These are phyloP conservation scores for Eulithis prunata DNA, from an alignment of 2,888 invertebrate species.

Conservation along the genomic window DNA sequence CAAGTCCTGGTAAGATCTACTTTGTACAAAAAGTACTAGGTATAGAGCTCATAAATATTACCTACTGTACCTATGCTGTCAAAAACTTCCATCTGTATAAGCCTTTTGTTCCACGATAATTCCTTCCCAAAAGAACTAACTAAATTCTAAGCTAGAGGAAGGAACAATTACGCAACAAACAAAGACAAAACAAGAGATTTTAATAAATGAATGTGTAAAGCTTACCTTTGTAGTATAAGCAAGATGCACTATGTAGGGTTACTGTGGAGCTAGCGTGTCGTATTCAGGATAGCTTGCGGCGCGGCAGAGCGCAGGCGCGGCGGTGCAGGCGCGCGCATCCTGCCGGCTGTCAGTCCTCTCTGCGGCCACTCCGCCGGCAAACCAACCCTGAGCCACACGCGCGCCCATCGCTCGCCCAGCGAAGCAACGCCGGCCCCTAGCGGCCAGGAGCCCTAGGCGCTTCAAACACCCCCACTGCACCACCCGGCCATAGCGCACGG, in stretches of 20 bases:
- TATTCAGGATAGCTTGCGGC: conserved; percentile 34
- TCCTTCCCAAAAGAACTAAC: neutral
- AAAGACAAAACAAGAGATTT: conserved; percentile 34
- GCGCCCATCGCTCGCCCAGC: conserved; percentile 72
- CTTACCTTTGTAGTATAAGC: conserved; percentile 49
- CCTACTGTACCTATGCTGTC: conserved; percentile 2
- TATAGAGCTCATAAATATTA: conserved; percentile 9
- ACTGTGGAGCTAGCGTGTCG: conserved; percentile 37
- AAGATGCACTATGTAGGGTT: conserved; percentile 40
- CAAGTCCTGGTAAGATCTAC: neutral
- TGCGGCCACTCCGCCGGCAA: conserved; percentile 77
- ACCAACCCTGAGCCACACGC: conserved; percentile 76
- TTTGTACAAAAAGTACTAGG: neutral
- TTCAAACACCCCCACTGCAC: conserved; percentile 65
- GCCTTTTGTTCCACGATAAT: conserved; percentile 8
- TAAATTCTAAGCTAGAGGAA: conserved; percentile 5
- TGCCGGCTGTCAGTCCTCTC: conserved; percentile 59
- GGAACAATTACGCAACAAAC: conserved; percentile 14
- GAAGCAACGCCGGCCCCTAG: conserved; percentile 81
- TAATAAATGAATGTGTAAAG: conserved; percentile 42
- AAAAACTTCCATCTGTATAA: conserved; percentile 10
- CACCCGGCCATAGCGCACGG: conserved; percentile 65
- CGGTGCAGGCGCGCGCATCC: conserved; percentile 64
- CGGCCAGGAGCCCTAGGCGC: conserved; percentile 80
- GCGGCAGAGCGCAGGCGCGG: conserved; percentile 70